These are phyloP conservation scores for Trichechus manatus DNA, from an alignment of 2,113 vertebrate species.

Conservation along the genomic window DNA sequence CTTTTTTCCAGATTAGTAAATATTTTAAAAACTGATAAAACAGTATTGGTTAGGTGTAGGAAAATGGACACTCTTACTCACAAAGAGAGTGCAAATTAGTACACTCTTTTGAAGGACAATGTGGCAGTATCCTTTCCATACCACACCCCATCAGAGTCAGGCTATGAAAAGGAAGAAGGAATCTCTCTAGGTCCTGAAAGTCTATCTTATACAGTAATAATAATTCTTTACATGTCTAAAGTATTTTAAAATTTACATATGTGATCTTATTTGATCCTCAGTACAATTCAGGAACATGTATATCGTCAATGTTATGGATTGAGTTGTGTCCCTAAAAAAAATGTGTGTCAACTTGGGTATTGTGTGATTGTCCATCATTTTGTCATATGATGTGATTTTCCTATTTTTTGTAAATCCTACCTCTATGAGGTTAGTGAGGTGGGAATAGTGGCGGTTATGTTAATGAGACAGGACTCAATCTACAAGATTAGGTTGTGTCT, in stretches of 20 bases:
- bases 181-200: not conserved
- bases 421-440: no score
- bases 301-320: no score
- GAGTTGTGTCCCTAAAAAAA: no score
- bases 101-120: not conserved
- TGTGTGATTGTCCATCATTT: no score
- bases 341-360: no score
- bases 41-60: not conserved
- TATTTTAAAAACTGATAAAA: not conserved
- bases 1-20: slow-evolving; percentile 3
- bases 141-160: not conserved
- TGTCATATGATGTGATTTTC: no score
- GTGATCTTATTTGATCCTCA: not conserved
- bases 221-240: slow-evolving; percentile 6
- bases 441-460: no score
- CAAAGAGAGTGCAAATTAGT: not conserved
- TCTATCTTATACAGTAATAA: not conserved
- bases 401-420: no score
- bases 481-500: no score
- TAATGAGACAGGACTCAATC: no score
- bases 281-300: not conserved
- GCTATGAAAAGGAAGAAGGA: not conserved
- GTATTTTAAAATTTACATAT: slow-evolving; percentile 15
- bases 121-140: not conserved
- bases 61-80: not conserved